These are phyloP conservation scores for Phrynocephalus forsythii DNA, from an alignment of 2,797 vertebrate genomes.

Conservation along the genomic window DNA sequence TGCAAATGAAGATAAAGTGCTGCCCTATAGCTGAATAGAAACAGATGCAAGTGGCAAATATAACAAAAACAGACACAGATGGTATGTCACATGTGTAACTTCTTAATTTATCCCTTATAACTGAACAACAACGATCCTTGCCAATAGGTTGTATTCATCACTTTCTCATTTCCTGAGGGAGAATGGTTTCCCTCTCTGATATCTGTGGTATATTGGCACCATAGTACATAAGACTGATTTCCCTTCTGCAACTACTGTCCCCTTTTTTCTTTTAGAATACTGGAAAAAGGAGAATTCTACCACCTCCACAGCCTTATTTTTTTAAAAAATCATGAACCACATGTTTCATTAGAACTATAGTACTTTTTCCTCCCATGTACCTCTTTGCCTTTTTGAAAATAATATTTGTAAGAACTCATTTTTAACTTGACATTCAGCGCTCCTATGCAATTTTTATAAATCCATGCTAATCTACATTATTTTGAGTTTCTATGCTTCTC, in stretches of 20 bases:
- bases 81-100: slow-evolving; percentile 71
- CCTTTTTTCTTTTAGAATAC: not conserved
- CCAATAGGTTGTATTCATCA: slow-evolving; percentile 66
- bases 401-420: slow-evolving; percentile 23
- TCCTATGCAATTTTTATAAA: slow-evolving; percentile 37
- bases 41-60: slow-evolving; percentile 75
- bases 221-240: slow-evolving; percentile 40
- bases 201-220: slow-evolving; percentile 22
- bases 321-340: not conserved
- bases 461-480: slow-evolving; percentile 7
- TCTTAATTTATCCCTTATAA: slow-evolving; percentile 75
- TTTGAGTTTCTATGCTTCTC: not conserved
- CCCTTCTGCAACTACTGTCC: not conserved
- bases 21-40: slow-evolving; percentile 77
- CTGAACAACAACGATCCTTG: slow-evolving; percentile 62
- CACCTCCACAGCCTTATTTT: not conserved
- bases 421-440: slow-evolving; percentile 26
- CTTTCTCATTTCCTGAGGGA: slow-evolving; percentile 55
- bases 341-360: slow-evolving; percentile 25
- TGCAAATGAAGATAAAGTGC: slow-evolving; percentile 76
- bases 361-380: not conserved
- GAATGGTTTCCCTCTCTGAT: slow-evolving; percentile 25
- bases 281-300: not conserved
- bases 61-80: slow-evolving; percentile 78
- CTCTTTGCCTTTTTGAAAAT: not conserved